Conservation (phyloP, 2,113 vertebrate genomes). For the Apistogramma diplotaenia region DNA sequence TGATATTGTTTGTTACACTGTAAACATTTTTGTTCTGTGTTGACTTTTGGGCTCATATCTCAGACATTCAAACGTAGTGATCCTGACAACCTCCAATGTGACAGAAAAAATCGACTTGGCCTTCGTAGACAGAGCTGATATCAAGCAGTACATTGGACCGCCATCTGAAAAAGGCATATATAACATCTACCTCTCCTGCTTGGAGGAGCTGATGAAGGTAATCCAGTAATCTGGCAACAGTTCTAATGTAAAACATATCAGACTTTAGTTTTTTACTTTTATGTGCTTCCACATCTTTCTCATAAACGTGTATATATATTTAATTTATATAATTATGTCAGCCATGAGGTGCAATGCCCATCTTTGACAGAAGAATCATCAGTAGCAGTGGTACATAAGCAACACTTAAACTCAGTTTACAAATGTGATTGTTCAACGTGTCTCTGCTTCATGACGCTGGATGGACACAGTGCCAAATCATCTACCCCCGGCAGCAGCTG, state of each 20-base stretch:
- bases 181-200: slow-evolving; percentile 91
- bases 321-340: accelerated
- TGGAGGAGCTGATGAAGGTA: slow-evolving; percentile 98
- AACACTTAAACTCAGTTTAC: neutral
- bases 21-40: neutral
- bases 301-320: no score
- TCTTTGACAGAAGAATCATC: neutral
- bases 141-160: slow-evolving; percentile 94
- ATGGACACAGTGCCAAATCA: slow-evolving; percentile 86
- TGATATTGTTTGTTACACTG: neutral
- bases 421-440: neutral
- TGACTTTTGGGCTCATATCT: neutral
- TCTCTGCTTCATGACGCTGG: neutral
- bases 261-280: neutral
- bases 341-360: neutral
- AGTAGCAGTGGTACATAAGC: neutral
- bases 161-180: slow-evolving; percentile 91
- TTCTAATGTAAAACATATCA: neutral
- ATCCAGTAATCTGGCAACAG: neutral
- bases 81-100: slow-evolving; percentile 96
- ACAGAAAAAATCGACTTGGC: slow-evolving; percentile 95
- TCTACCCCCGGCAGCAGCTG: slow-evolving; percentile 92
- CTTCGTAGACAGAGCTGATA: slow-evolving; percentile 96
- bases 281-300: neutral
- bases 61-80: slow-evolving; percentile 95